Evolutionary conservation across 2,888 invertebrate species (phyloP), one percentile per base, ranked within the genome.

Genomic region (Chelonus formosanus): DNA sequence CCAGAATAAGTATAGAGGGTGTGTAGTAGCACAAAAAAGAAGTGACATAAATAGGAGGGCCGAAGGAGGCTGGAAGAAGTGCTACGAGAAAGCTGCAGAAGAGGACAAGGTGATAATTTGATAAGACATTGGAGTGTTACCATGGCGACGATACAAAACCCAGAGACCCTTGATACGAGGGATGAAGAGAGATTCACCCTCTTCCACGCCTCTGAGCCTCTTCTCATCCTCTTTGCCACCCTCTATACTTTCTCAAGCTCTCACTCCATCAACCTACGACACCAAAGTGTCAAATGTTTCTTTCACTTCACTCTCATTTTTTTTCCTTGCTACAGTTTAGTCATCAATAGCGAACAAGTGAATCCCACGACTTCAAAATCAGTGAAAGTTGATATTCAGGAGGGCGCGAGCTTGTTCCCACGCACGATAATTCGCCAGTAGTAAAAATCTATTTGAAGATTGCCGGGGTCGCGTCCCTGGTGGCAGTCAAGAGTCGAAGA

Each of bases 61-160:
- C 48, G 36, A 55, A 70, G 71, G 69, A 65, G 63, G 71, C 63
- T 43, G 55, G 59, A 60, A 56, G 40, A 60, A 47, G 67, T 20
- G 34, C 36, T 35, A 31, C 35, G 58, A 61, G 44, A 10, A 61
- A 61, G 43, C 61, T 68, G 70, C 74, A 67, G 74, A 72, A 78
- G 79, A 67, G 74, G 80, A 80, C 79, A 78, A 84, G 84, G 84
- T 83, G 84, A 84, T 84, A 84, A 84, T 84, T 84, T 84, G 84
- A 84, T 84, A 84, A 84, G 84, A 83, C 82, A 81, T 83, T 72
- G 78, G 68, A 72, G 83, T 76, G 84, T 84, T 84, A 75, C 84
- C 78, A 84, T 84, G 82, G 79, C 72, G 72, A 84, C 83, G 78
- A 78, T 80, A 80, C 80, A 78, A 79, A 79, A 78, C 74, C 77